These are phyloP conservation scores for Rhynchotus rufescens DNA, from an alignment of 2,797 vertebrate species.

Conservation along the genomic window DNA sequence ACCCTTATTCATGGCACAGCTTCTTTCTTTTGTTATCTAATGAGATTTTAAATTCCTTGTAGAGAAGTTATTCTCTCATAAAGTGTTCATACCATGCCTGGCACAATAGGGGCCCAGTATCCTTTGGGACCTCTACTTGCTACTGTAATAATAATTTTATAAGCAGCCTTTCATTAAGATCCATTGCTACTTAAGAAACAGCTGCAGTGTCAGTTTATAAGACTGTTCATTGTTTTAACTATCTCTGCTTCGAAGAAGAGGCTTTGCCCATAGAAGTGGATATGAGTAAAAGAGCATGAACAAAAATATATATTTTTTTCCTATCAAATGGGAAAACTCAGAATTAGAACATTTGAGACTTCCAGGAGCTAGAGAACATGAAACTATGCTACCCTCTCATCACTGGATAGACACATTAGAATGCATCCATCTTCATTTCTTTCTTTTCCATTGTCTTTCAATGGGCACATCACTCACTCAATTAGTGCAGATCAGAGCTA, in stretches of 20 bases:
- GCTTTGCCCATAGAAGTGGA: not conserved
- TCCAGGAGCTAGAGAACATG: not conserved
- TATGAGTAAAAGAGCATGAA: not conserved
- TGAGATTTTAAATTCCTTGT: slow-evolving; percentile 7
- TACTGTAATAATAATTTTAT: slow-evolving; percentile 37
- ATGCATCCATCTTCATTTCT: slow-evolving; percentile 39
- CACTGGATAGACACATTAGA: not conserved
- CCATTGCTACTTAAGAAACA: slow-evolving; percentile 31
- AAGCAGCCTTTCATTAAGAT: slow-evolving; percentile 46
- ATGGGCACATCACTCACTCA: not conserved
- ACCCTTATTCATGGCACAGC: not conserved
- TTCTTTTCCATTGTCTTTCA: slow-evolving; percentile 7
- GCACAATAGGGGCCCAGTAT: slow-evolving; percentile 20
- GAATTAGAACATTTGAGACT: not conserved
- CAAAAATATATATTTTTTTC: slow-evolving; percentile 6
- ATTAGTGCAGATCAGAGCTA: not conserved
- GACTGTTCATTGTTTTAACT: slow-evolving; percentile 24
- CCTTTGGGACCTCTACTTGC: slow-evolving; percentile 22
- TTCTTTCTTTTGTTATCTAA: slow-evolving; percentile 26
- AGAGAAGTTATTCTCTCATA: slow-evolving; percentile 11
- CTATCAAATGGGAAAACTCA: not conserved
- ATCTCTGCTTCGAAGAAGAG: not conserved
- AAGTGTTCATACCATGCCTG: not conserved
- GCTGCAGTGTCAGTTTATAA: slow-evolving; percentile 36
- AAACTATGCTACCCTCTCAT: not conserved